A percentile compares a stretch with the other conserved stretches of the same genome.
Conservation (phyloP, 2,797 vertebrate genomes). For the Pseudochirops cupreus region DNA sequence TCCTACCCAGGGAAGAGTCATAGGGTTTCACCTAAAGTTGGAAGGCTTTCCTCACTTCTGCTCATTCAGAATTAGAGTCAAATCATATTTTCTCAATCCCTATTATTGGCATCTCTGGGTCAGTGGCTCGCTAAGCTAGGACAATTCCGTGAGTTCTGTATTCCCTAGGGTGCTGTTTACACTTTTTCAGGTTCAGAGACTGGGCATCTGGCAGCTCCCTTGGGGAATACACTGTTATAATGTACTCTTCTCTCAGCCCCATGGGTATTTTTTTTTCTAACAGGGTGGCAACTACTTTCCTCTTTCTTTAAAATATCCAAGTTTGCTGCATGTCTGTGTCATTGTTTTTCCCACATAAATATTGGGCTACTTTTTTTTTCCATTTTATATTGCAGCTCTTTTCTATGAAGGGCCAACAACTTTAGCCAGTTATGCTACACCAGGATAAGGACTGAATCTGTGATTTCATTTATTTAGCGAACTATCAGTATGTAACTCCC, state of each 20-base stretch:
- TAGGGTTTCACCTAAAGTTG: background rate
- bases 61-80: constrained; percentile 32
- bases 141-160: constrained; percentile 23
- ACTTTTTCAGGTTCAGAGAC: constrained; percentile 55
- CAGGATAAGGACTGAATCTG: background rate
- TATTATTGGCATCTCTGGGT: constrained; percentile 42
- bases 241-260: constrained; percentile 23
- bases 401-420: background rate
- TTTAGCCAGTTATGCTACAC: background rate
- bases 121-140: constrained; percentile 67
- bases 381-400: constrained; percentile 17
- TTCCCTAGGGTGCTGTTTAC: constrained; percentile 52
- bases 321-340: background rate
- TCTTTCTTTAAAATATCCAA: background rate
- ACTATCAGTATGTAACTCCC: background rate
- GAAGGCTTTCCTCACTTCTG: constrained; percentile 17
- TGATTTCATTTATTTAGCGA: background rate
- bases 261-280: background rate
- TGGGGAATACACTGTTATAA: constrained; percentile 36
- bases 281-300: constrained; percentile 22
- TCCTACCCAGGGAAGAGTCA: constrained; percentile 12
- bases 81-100: constrained; percentile 39
- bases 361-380: constrained; percentile 33
- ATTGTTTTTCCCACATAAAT: constrained; percentile 18
- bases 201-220: constrained; percentile 26